Conservation (phyloP, 2,888 invertebrate species). For the Drosophila longiperda region DNA sequence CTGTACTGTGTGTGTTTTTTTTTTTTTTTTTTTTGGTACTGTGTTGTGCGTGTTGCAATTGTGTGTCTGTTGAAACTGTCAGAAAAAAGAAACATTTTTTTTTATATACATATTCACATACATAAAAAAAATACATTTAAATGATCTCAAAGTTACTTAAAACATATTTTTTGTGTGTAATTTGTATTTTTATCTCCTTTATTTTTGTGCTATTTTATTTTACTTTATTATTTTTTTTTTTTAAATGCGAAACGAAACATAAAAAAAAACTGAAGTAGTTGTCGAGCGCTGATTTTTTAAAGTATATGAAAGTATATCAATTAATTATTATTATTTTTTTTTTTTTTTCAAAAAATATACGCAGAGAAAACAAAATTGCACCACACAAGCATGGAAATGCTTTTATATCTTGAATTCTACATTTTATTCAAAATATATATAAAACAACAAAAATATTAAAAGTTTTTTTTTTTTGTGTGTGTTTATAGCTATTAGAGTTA, state of each 20-base stretch:
- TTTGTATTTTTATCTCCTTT: constrained; percentile 56
- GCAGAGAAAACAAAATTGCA: constrained; percentile 30
- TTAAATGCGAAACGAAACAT: constrained; percentile 9
- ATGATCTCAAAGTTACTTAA: constrained; percentile 81
- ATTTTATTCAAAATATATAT: constrained; percentile 40
- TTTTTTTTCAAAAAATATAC: constrained; percentile 10
- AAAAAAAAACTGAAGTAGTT: constrained; percentile 34
- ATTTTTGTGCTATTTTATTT: constrained; percentile 18
- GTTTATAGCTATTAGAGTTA: constrained; percentile 54
- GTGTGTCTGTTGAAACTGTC: constrained; percentile 15
- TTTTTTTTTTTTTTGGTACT: too few relatives aligned
- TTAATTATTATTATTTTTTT: too few relatives aligned
- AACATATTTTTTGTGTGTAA: constrained; percentile 74
- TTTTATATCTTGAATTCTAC: constrained; percentile 35
- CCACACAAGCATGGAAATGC: constrained; percentile 31
- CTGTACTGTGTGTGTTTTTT: too few relatives aligned
- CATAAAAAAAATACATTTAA: constrained; percentile 74
- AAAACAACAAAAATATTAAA: constrained; percentile 26
- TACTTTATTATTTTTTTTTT: constrained; percentile 19
- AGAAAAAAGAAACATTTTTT: constrained; percentile 24
- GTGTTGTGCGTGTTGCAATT: constrained; percentile 7
- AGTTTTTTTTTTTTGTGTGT: constrained; percentile 52
- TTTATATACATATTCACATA: constrained; percentile 57
- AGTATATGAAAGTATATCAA: constrained; percentile 1
- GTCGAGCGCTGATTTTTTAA: constrained; percentile 50